Percentiles rank a stretch among this genome's conserved stretches.
phyloP scores from a whole-genome alignment of 2,888 invertebrate species.

The Lucinisca nassula region DNA sequence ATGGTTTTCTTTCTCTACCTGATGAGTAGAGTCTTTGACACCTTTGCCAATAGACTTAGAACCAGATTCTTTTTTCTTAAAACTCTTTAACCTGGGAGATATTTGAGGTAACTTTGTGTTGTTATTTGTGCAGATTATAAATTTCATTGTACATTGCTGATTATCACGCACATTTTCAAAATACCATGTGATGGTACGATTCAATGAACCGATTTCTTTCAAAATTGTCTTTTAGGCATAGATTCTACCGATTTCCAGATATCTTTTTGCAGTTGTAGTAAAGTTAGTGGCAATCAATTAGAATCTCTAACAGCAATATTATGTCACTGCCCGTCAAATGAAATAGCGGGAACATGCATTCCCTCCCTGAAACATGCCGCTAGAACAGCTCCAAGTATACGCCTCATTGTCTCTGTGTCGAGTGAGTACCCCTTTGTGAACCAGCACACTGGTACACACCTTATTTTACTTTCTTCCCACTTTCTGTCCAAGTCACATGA shows the following conservation, averaged over 20 bases:
- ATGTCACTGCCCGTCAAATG: slow-evolving; percentile 46
- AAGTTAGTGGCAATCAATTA: not conserved
- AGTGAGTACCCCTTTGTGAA: slow-evolving; percentile 25
- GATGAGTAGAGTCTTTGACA: not conserved
- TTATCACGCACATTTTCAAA: not conserved
- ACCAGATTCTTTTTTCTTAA: not conserved
- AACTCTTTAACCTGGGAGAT: not conserved
- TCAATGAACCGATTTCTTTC: not conserved
- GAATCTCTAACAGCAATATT: not conserved
- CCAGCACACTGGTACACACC: slow-evolving; percentile 17
- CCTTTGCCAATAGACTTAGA: not conserved
- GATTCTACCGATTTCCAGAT: not conserved
- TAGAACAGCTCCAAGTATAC: not conserved
- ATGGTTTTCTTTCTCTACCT: not conserved
- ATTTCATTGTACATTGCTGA: not conserved
- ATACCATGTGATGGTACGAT: not conserved
- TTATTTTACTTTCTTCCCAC: not conserved
- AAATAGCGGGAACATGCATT: slow-evolving; percentile 20
- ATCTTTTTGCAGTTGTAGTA: slow-evolving; percentile 34
- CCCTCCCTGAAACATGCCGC: not conserved
- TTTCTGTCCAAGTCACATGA: slow-evolving; percentile 20
- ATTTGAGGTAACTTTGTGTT: not conserved
- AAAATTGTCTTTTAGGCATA: not conserved
- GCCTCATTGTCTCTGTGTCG: not conserved
- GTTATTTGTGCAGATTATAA: not conserved